Percentiles rank a stretch among this genome's conserved stretches.
These are phyloP conservation scores for Nemurella pictetii DNA, from an alignment of 2,888 invertebrate species.

Conservation along the genomic window DNA sequence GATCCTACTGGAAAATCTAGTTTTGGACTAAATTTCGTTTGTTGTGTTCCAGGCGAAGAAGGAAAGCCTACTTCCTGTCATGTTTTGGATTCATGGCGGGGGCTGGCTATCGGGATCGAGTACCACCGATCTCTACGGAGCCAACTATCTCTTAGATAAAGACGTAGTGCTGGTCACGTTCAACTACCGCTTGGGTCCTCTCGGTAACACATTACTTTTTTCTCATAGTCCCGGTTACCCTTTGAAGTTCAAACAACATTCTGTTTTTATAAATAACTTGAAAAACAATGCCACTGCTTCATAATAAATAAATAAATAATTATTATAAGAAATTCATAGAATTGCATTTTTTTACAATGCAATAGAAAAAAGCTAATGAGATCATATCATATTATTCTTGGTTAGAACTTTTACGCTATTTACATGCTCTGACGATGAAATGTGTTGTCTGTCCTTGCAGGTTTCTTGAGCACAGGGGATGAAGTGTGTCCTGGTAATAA, in stretches of 20 bases:
- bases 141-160: constrained; percentile 69
- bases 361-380: not conserved
- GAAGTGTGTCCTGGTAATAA: constrained; percentile 39
- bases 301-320: too few relatives aligned
- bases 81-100: constrained; percentile 75
- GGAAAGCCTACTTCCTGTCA: constrained; percentile 59
- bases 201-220: too few relatives aligned
- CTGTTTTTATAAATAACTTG: too few relatives aligned
- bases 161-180: constrained; percentile 70
- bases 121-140: constrained; percentile 68
- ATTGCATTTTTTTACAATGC: too few relatives aligned
- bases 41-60: constrained; percentile 44
- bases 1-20: too few relatives aligned
- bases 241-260: too few relatives aligned
- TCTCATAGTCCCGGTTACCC: too few relatives aligned
- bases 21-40: too few relatives aligned
- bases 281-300: too few relatives aligned
- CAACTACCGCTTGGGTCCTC: constrained; percentile 66
- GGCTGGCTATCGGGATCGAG: constrained; percentile 76
- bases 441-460: constrained; percentile 15
- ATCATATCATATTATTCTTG: not conserved
- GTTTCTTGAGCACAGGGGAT: constrained; percentile 41
- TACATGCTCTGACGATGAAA: not conserved
- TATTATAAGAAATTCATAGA: too few relatives aligned
- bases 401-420: not conserved